A percentile compares a stretch with the other conserved stretches of the same genome.
phyloP scores from a whole-genome alignment of 2,113 vertebrate genomes.

The Austrofundulus limnaeus region DNA sequence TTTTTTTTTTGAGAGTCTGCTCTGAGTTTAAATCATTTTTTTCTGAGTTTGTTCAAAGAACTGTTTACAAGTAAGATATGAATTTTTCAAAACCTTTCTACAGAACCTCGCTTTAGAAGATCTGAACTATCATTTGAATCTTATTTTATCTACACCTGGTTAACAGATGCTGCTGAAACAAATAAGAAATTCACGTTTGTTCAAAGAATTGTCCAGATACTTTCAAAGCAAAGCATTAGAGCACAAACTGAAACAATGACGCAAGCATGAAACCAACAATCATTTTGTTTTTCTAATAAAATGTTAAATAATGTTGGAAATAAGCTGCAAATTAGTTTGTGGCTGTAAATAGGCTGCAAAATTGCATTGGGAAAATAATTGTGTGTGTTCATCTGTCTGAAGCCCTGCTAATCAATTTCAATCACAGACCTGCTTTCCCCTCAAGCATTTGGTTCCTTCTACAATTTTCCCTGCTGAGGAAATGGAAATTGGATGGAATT shows the following conservation, averaged over 20 bases:
- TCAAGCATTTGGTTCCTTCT: conserved; percentile 38
- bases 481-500: conserved; percentile 23
- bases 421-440: conserved; percentile 31
- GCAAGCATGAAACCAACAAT: conserved; percentile 1
- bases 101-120: too few relatives aligned
- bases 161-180: neutral
- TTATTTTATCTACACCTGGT: too few relatives aligned
- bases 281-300: neutral
- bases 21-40: too few relatives aligned
- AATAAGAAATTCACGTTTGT: neutral
- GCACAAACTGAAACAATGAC: neutral
- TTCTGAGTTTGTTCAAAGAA: too few relatives aligned
- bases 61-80: too few relatives aligned
- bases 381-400: conserved; percentile 26
- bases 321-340: conserved; percentile 14
- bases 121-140: too few relatives aligned
- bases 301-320: conserved; percentile 3
- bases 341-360: neutral
- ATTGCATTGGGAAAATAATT: conserved; percentile 20
- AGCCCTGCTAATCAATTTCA: conserved; percentile 48
- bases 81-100: too few relatives aligned
- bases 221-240: neutral
- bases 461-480: conserved; percentile 24
- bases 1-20: too few relatives aligned
- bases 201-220: neutral